These are phyloP conservation scores for Octomys mimax DNA, from an alignment of 2,797 vertebrate species.

Conservation along the genomic window DNA sequence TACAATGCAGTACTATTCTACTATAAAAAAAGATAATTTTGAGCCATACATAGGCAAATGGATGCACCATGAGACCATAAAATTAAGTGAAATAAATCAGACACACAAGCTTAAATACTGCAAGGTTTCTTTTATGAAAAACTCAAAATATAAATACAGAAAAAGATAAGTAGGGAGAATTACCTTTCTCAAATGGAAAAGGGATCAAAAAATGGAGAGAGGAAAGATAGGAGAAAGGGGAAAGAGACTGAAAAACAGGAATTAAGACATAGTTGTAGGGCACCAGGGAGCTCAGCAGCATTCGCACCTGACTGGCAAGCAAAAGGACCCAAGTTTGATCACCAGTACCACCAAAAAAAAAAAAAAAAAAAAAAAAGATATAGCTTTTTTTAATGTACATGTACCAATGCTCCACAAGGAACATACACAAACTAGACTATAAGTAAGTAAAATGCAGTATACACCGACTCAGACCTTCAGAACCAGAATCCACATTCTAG, in stretches of 20 bases:
- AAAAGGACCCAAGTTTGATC: too few relatives aligned
- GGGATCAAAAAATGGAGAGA: not conserved
- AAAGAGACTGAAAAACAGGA: not conserved
- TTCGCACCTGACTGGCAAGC: too few relatives aligned
- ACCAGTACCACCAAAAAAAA: too few relatives aligned
- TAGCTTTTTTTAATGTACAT: not conserved
- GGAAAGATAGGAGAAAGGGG: not conserved
- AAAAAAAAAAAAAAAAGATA: not conserved
- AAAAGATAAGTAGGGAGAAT: not conserved
- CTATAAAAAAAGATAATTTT: not conserved
- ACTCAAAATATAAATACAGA: not conserved
- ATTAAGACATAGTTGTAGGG: not conserved
- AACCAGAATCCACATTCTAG: conserved; percentile 45
- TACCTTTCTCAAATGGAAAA: not conserved
- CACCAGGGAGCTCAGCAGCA: too few relatives aligned
- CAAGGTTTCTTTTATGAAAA: not conserved
- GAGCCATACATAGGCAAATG: not conserved
- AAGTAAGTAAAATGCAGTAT: not conserved
- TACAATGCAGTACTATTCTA: not conserved
- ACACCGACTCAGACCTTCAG: not conserved
- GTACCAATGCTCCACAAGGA: not conserved
- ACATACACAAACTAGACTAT: not conserved
- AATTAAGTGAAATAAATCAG: not conserved
- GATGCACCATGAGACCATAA: not conserved
- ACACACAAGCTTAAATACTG: not conserved